These are phyloP conservation scores for Cerceris ruficornis DNA, from an alignment of 2,888 invertebrate genomes.

Conservation along the genomic window DNA sequence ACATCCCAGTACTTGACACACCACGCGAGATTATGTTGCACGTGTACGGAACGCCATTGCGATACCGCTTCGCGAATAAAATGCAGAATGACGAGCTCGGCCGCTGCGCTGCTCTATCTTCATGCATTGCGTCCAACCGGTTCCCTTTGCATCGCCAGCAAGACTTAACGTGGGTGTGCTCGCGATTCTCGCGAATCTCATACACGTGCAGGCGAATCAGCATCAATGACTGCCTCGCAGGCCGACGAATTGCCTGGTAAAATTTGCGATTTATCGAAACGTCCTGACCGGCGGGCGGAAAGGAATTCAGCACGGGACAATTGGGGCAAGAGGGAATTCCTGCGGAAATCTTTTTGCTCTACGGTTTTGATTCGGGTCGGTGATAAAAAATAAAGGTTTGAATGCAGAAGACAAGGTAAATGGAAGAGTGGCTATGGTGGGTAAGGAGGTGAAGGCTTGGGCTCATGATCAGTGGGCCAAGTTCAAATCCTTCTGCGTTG, in stretches of 20 bases:
- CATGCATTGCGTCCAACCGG: slow-evolving; percentile 49
- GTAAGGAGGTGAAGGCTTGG: too few relatives aligned
- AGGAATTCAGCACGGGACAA: neutral
- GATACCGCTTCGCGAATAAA: slow-evolving; percentile 53
- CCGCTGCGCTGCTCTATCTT: slow-evolving; percentile 36
- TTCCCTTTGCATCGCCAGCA: slow-evolving; percentile 35
- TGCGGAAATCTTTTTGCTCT: neutral
- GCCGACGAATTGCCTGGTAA: neutral
- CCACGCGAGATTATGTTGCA: slow-evolving; percentile 63
- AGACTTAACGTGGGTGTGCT: slow-evolving; percentile 50
- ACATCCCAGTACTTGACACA: slow-evolving; percentile 61
- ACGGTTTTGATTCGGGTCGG: too few relatives aligned
- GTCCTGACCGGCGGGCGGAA: neutral
- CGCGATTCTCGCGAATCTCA: slow-evolving; percentile 31
- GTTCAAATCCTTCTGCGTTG: too few relatives aligned
- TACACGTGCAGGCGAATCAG: slow-evolving; percentile 27
- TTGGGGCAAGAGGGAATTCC: neutral
- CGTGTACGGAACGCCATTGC: slow-evolving; percentile 52
- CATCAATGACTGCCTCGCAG: slow-evolving; percentile 23
- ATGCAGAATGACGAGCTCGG: slow-evolving; percentile 50
- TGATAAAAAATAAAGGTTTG: too few relatives aligned
- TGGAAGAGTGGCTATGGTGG: too few relatives aligned
- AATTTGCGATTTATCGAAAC: neutral
- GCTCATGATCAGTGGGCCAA: too few relatives aligned
- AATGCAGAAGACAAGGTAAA: too few relatives aligned